Evolutionary conservation across 1,140 invertebrate genomes (phyloP).

Genomic region (Bathynomus jamesi): DNA sequence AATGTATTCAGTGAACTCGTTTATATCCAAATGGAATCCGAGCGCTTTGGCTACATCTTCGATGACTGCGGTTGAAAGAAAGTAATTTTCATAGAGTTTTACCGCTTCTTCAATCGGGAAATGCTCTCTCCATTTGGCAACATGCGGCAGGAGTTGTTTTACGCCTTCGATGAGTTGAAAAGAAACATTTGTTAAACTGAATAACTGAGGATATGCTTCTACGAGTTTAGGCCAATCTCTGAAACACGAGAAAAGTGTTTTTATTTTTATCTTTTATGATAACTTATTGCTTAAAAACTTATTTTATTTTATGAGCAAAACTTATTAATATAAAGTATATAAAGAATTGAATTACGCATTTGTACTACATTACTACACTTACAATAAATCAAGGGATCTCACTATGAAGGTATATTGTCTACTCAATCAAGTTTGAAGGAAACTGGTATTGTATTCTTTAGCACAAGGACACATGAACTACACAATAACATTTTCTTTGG

Average conservation of each 20-base stretch:
- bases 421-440: too few species aligned
- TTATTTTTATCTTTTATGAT: too few species aligned
- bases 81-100: neutral
- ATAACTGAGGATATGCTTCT: neutral
- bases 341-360: too few species aligned
- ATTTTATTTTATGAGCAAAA: too few species aligned
- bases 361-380: too few species aligned
- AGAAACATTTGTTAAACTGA: neutral
- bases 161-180: neutral
- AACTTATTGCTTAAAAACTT: too few species aligned
- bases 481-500: too few species aligned
- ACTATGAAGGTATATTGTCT: too few species aligned
- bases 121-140: neutral
- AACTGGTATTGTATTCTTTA: too few species aligned
- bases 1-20: neutral
- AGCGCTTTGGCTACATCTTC: neutral
- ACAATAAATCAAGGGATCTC: too few species aligned
- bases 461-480: too few species aligned
- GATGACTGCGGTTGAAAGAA: neutral
- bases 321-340: too few species aligned
- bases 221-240: neutral
- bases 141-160: neutral
- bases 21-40: neutral
- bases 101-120: neutral
- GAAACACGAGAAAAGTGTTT: neutral